Percentiles rank a stretch among this genome's conserved stretches.
Evolutionary conservation across 2,888 invertebrate species (phyloP).

Genomic region (Cantharis flavilabris): DNA sequence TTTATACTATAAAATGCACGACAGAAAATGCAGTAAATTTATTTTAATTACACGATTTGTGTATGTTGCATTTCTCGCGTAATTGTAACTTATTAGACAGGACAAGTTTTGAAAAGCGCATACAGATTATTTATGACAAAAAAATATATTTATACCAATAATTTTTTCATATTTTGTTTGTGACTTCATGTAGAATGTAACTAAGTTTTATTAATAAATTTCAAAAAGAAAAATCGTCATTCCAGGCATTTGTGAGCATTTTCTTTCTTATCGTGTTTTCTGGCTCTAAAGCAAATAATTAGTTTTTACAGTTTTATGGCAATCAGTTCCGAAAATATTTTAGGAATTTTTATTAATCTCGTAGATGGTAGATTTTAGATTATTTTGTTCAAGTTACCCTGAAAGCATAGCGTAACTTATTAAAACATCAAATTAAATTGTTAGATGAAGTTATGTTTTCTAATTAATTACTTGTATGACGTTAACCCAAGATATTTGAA

Average conservation of each 20-base stretch:
- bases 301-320: neutral
- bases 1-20: neutral
- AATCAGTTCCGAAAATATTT: neutral
- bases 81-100: slow-evolving; percentile 4
- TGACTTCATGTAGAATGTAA: neutral
- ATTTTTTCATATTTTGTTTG: neutral
- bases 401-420: neutral
- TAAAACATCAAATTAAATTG: neutral
- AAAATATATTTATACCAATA: neutral
- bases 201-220: neutral
- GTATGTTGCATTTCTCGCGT: neutral
- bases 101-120: neutral
- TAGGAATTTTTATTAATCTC: neutral
- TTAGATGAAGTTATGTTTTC: neutral
- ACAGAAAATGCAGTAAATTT: slow-evolving; percentile 2
- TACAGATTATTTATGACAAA: neutral
- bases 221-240: neutral
- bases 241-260: neutral
- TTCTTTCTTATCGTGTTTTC: neutral
- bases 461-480: neutral
- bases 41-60: slow-evolving; percentile 1
- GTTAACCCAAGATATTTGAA: neutral
- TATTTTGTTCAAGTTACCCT: neutral
- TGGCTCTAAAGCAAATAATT: neutral
- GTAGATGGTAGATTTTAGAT: neutral